Base-by-base conservation (phyloP, 2,888 invertebrate species). In the Hoplodrina blanda region DNA sequence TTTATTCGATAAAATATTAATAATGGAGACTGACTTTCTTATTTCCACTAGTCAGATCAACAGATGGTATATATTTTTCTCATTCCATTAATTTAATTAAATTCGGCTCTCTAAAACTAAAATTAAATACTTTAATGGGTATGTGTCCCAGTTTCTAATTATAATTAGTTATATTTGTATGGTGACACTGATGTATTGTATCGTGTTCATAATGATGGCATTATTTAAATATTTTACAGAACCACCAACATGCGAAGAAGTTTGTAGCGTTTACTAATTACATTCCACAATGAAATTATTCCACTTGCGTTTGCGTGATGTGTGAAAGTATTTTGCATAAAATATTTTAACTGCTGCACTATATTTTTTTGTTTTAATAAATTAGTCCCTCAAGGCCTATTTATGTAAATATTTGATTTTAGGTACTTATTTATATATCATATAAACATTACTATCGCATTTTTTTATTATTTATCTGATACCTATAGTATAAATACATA, bases 281-380 rank as follows among this genome's bases (percentile, higher is more conserved):
- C 80, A 67, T 80, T 73, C 70, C 74, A 63, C 62, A 56, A 64
- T 80, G 56, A 55, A 78, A 72, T 53, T 60, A 59, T 20, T 30
- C 50, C 57, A 68, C 62, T 61, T 73, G 76, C 82, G 75, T 77
- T 61, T 73, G 76, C 82, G 75, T 77, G 81, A 69, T 67, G 74
- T 71, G 74, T 77, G 62, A 81, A 73, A 73, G 59, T 64, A 72
- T 68, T 69, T 70, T 55, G 63, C 25, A 67, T 66, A 20, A 59
- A 62, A 65, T 49, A 62, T 76, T 57, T 74, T 49, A 46, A 61
- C 19, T 56, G 30, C 15, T 54, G 60, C 57, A 59, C 53, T 54
- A 49, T 20, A 46, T 62, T 75, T 68, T 56, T 46, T 10, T 13
- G 25, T 33, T n/a, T 44, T 56, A 19, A 25, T 56, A 50, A 13